These are phyloP conservation scores for Poecilobothrus nobilitatus DNA, from an alignment of 2,888 invertebrate species.

Conservation along the genomic window DNA sequence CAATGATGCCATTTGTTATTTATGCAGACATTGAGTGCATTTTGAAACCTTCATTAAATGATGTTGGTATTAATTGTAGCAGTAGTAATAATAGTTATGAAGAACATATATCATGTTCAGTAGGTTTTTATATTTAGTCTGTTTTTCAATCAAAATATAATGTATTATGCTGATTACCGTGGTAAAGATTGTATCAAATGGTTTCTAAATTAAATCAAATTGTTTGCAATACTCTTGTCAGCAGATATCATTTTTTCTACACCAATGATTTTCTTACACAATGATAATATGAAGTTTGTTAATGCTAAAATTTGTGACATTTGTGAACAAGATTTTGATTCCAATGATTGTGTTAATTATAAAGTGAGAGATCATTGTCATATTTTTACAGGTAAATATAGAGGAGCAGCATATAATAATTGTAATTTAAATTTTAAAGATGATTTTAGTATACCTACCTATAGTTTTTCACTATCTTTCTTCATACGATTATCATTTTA, in stretches of 20 bases:
- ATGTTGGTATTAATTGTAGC: too few species aligned
- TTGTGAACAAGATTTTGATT: conserved; percentile 11
- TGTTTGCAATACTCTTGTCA: neutral
- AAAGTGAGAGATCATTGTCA: conserved; percentile 21
- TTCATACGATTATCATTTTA: conserved; percentile 25
- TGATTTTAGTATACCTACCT: conserved; percentile 12
- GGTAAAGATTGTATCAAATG: neutral
- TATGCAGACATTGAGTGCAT: conserved; percentile 12
- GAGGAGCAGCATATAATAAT: conserved; percentile 13
- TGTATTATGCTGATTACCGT: neutral
- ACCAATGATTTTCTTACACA: neutral
- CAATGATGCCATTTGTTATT: conserved; percentile 5
- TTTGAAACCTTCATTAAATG: neutral
- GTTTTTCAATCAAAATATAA: neutral
- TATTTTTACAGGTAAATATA: conserved; percentile 20
- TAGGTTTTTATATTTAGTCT: conserved; percentile 16
- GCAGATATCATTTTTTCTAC: too few species aligned
- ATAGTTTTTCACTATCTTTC: conserved; percentile 25
- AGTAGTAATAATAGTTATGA: neutral
- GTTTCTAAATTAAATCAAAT: neutral
- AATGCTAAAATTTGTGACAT: conserved; percentile 12
- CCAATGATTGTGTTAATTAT: neutral
- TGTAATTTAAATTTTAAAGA: neutral
- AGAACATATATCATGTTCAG: neutral
- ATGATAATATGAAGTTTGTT: conserved; percentile 10